Percentiles rank a stretch among this genome's conserved stretches.
Evolutionary conservation across 2,797 vertebrate species (phyloP).

Genomic region (Jordanella pulchra): DNA sequence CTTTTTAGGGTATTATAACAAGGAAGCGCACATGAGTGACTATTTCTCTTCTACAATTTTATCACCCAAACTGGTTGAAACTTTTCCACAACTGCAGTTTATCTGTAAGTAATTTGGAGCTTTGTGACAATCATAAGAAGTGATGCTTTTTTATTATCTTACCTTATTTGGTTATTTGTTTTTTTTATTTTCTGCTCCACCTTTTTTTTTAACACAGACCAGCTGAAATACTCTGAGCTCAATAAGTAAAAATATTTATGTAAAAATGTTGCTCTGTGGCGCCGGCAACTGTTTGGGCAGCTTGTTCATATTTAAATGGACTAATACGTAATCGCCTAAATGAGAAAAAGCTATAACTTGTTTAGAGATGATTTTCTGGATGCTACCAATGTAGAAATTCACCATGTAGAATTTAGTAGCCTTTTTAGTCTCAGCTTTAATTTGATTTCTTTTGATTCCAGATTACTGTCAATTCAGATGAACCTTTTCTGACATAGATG

Average conservation of each 20-base stretch:
- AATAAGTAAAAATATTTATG: neutral
- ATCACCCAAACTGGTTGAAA: too few relatives aligned
- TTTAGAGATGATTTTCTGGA: neutral
- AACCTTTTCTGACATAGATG: neutral
- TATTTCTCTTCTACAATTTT: slow-evolving; percentile 6
- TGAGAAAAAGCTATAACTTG: neutral
- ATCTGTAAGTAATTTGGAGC: neutral
- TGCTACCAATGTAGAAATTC: neutral
- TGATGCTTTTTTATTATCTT: neutral
- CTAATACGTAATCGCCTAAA: neutral
- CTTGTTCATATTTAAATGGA: neutral
- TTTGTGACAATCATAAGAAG: neutral
- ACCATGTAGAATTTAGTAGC: neutral
- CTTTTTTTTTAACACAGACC: neutral
- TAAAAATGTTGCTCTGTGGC: neutral
- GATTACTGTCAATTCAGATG: neutral
- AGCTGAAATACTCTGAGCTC: neutral
- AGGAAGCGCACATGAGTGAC: neutral
- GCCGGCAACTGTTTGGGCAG: neutral
- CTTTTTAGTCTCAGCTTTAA: neutral
- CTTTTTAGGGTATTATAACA: slow-evolving; percentile 3
- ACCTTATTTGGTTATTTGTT: neutral
- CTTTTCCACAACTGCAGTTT: neutral
- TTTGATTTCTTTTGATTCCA: neutral
- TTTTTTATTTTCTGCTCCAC: neutral